Conservation (phyloP, 2,113 vertebrate species). For the Ammodytes marinus region DNA sequence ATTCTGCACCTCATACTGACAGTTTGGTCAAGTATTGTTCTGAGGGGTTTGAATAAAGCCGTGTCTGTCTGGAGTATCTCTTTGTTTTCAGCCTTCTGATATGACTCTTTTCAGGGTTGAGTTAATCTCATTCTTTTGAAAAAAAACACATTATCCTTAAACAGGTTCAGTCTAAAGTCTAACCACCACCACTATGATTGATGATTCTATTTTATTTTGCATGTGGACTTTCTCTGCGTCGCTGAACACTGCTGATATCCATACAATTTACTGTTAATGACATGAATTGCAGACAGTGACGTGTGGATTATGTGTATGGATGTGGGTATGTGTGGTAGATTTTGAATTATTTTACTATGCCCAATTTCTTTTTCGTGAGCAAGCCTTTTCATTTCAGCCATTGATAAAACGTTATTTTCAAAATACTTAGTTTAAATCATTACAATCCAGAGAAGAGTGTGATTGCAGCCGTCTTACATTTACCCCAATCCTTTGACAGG, state of each 20-base stretch:
- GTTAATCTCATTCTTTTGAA: slow-evolving; percentile 24
- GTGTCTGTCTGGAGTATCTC: slow-evolving; percentile 78
- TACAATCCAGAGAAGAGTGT: slow-evolving; percentile 16
- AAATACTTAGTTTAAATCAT: slow-evolving; percentile 27
- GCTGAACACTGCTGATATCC: slow-evolving; percentile 17
- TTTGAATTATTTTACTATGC: slow-evolving; percentile 16
- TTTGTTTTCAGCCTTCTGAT: slow-evolving; percentile 41
- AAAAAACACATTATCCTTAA: slow-evolving; percentile 12
- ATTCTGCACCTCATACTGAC: slow-evolving; percentile 69
- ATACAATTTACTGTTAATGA: slow-evolving; percentile 19
- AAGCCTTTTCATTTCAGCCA: slow-evolving; percentile 21
- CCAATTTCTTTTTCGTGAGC: slow-evolving; percentile 15
- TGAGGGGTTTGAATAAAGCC: slow-evolving; percentile 63
- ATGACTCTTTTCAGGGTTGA: slow-evolving; percentile 14
- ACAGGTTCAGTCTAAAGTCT: slow-evolving; percentile 34
- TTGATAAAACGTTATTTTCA: background rate
- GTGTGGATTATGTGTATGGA: slow-evolving; percentile 14
- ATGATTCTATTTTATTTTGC: slow-evolving; percentile 46
- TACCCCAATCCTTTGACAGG: background rate
- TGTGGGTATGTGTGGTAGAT: slow-evolving; percentile 42
- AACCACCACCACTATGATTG: slow-evolving; percentile 32
- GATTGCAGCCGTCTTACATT: background rate
- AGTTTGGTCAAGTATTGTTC: slow-evolving; percentile 38
- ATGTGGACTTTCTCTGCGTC: slow-evolving; percentile 29
- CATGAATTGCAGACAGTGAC: slow-evolving; percentile 30